Conservation (phyloP, 2,797 vertebrate genomes). For the Alauda arvensis region DNA sequence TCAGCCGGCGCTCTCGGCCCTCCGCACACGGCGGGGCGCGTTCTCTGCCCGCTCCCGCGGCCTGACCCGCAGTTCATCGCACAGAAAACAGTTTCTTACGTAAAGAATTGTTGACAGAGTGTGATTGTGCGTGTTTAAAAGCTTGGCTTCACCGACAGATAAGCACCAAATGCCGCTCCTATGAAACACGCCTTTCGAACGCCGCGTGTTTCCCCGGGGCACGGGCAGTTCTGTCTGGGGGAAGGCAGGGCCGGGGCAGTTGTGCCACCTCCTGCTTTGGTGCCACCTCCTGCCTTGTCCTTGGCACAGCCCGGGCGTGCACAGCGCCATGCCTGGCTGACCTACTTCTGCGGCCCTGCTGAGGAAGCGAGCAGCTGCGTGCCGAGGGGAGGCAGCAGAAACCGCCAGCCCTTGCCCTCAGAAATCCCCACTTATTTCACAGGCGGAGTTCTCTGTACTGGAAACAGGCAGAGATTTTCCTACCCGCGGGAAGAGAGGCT, state of each 20-base stretch:
- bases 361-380: rapidly evolving
- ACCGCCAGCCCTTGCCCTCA: rapidly evolving
- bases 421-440: not conserved
- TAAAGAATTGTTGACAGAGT: rapidly evolving
- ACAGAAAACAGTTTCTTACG: rapidly evolving
- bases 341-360: not conserved
- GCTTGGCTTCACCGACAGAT: no score
- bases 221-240: rapidly evolving
- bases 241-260: rapidly evolving
- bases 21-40: rapidly evolving
- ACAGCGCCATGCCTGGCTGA: not conserved
- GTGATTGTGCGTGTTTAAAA: not conserved
- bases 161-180: rapidly evolving
- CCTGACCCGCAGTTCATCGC: rapidly evolving
- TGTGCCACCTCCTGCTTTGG: not conserved
- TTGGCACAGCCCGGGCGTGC: not conserved
- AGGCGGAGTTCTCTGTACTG: not conserved
- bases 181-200: rapidly evolving
- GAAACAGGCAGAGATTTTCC: not conserved
- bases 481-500: not conserved
- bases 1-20: rapidly evolving
- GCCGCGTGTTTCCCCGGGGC: no score
- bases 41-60: rapidly evolving
- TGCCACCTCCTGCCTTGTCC: not conserved
- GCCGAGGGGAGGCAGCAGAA: rapidly evolving